These are phyloP conservation scores for Rhinoderma darwinii DNA, from an alignment of 2,113 vertebrate genomes.

Conservation along the genomic window DNA sequence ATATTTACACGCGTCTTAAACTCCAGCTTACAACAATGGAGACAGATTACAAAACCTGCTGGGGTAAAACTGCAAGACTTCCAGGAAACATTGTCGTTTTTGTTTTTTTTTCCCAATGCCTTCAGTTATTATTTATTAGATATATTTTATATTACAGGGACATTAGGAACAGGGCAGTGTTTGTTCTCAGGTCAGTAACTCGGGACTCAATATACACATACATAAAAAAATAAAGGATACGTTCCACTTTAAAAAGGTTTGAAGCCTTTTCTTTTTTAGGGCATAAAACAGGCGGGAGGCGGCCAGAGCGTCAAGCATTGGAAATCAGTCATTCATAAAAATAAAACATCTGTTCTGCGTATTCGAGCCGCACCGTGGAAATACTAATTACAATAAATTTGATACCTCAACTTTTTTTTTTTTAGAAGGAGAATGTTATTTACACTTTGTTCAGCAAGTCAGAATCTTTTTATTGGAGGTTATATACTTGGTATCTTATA, in stretches of 20 bases:
- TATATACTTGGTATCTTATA: neutral
- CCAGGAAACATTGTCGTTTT: neutral
- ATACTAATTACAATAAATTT: constrained; percentile 4
- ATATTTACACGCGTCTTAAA: constrained; percentile 80
- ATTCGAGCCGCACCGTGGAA: neutral
- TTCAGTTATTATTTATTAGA: constrained; percentile 3
- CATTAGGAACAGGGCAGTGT: constrained; percentile 15
- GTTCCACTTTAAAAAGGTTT: constrained; percentile 51
- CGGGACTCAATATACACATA: constrained; percentile 8
- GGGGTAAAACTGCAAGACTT: constrained; percentile 70
- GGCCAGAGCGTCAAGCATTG: neutral
- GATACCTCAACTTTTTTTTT: neutral
- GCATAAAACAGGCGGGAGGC: constrained; percentile 28
- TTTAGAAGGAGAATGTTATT: neutral
- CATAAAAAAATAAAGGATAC: constrained; percentile 35
- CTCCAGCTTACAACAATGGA: constrained; percentile 70
- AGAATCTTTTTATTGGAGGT: neutral
- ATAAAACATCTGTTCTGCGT: constrained; percentile 20
- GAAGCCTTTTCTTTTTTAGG: neutral
- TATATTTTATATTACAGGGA: constrained; percentile 8
- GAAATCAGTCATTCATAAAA: neutral
- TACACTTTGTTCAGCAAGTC: neutral
- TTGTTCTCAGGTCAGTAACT: constrained; percentile 11
- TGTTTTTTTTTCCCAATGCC: constrained; percentile 25
- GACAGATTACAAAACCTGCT: constrained; percentile 64